Base-by-base conservation (phyloP, 2,797 vertebrate genomes). In the Paramormyrops hopkinsi region DNA sequence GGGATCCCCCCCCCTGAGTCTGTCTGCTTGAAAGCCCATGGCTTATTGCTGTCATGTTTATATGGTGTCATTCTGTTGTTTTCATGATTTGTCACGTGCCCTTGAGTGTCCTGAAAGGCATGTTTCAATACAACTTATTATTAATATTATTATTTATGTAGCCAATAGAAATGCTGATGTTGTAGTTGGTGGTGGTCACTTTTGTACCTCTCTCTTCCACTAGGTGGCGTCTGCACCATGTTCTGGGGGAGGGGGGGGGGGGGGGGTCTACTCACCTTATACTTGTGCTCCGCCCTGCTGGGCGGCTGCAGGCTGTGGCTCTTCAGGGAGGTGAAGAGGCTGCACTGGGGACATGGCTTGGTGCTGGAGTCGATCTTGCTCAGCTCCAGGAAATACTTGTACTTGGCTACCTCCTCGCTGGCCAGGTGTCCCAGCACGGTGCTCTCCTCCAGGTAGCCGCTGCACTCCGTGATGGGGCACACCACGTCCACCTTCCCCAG, bases 281-380 rank as follows among this genome's bases (percentile, higher is more conserved):
- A 99, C 94, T 97, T 99, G 95, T 97, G 97, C 94, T 99, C 98
- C 2, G 96, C 94, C 95, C 96, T 97, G 95, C 94, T 95, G 91
- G 95, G 94, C 79, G 94, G 95, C 92, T 96, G 96, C 92, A 95
- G 95, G 94, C 95, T 94, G 93, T 93, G 96, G 92, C 93, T 96
- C 94, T 95, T 97, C 94, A 99, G 97, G 19, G 97, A 97, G 91
- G 98, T 99, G 96, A 99, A 99, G 91, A 97, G 96, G 94, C 95
- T 97, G 96, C 98, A 99, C 93, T 99, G 98, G 54, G 98, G 99
- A 91, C 99, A 99, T 73, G 98, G 97, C 93, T 99, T 99, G 93
- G 97, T 99, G 96, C 97, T 97, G 50, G 97, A 96, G 95, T 99
- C 98, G 91, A 99, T 96, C 90, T 97, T 96, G 95, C 97, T 97